Evolutionary conservation across 2,797 vertebrate genomes (phyloP), one percentile per base, ranked within the genome.

Genomic region (Fistularia commersonii): DNA sequence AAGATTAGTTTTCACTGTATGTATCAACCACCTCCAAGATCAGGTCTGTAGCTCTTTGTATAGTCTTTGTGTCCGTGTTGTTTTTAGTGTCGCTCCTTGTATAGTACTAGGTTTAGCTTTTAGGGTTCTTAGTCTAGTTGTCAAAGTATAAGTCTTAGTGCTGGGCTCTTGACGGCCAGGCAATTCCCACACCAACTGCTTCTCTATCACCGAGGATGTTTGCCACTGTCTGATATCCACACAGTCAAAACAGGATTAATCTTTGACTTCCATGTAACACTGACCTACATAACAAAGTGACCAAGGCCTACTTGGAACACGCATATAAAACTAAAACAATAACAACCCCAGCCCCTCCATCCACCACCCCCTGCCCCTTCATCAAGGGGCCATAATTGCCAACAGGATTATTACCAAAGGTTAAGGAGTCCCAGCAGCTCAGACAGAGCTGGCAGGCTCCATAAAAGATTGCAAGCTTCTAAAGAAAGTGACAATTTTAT

Each of bases 271-370:
- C 57, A 43, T 85, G 86, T 87, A 77, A 87, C 60, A 89, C 85
- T 91, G 88, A 90, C 89, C 88, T 86, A 90, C 61, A 88, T 91
- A 87, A 69, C 62, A 67, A 23, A 23, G 23, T 23, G 23, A 23
- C 23, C 4, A 23, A 54, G 51, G 49, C 51, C 47, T 9, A 42
- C 73, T 42, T 43, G 13, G 65, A 23, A 48, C 52, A 63, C 64
- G 67, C 62, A 82, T 82, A 79, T 68, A 76, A 70, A 72, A 72
- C 79, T 77, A 82, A 81, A 79, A 87, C 79, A 85, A 86, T 80
- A 79, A 86, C 82, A 88, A 66, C 32, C 23, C 59, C 65, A 57
- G 41, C 70, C 45, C 46, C 51, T 31, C 1, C 12, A 41, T 46
- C 41, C n/a, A n/a, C n/a, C n/a, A n/a, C n/a, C 23, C 23, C 59